Conservation (phyloP, 1,140 invertebrate genomes). For the Diachasma alloeum region DNA sequence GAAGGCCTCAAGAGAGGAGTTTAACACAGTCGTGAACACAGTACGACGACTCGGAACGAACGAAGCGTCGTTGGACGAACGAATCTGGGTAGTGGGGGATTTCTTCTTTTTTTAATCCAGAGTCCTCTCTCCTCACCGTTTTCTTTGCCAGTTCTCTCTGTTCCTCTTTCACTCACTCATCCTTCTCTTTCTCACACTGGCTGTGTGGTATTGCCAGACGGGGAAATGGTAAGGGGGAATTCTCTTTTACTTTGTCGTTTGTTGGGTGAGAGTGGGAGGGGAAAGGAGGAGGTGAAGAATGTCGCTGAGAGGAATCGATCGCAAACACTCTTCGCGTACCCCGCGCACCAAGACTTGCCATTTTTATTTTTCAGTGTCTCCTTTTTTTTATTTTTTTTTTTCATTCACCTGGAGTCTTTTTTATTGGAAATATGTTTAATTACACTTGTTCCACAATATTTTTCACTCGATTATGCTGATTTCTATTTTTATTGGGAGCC, state of each 20-base stretch:
- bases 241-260: conserved; percentile 58
- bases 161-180: conserved; percentile 7
- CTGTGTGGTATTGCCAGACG: conserved; percentile 16
- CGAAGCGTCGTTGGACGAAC: conserved; percentile 38
- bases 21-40: conserved; percentile 52
- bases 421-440: not conserved
- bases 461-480: not conserved
- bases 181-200: conserved; percentile 10
- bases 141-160: conserved; percentile 27
- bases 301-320: conserved; percentile 19
- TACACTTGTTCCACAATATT: not conserved
- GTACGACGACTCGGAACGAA: conserved; percentile 50
- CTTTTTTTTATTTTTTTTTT: not conserved
- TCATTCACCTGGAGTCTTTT: not conserved
- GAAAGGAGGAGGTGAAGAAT: not conserved
- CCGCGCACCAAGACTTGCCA: not conserved
- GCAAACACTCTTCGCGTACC: not conserved
- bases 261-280: not conserved
- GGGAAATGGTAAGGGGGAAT: conserved; percentile 34
- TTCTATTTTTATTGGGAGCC: not conserved
- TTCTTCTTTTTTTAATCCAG: conserved; percentile 37
- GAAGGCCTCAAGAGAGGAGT: not conserved
- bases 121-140: conserved; percentile 25
- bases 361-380: not conserved
- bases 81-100: conserved; percentile 47